Conservation (phyloP, 53 echinoderm and acorn worm species). For the Apostichopus leukothele region DNA sequence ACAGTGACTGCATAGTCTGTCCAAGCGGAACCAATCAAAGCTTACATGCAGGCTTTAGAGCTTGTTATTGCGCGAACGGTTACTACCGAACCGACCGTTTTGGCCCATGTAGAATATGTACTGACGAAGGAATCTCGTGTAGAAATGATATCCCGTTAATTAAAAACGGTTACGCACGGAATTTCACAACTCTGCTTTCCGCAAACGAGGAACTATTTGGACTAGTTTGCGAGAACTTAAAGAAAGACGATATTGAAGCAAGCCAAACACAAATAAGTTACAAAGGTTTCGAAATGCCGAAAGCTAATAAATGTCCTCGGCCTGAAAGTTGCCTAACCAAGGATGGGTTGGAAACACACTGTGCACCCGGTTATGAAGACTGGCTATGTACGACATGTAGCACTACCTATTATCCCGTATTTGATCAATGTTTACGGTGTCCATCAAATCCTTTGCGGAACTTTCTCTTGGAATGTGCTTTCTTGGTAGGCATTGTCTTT, state of each 20-base stretch:
- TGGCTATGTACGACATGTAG: constrained; percentile 4
- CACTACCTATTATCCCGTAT: background rate
- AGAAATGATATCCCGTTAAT: background rate
- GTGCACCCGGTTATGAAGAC: background rate
- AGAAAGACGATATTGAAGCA: background rate
- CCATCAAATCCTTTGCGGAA: background rate
- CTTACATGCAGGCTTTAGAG: constrained; percentile 24
- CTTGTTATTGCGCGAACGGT: constrained; percentile 4
- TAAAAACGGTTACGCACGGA: background rate
- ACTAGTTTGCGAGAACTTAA: background rate
- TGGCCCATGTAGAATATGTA: constrained; percentile 5
- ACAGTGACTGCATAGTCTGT: constrained; percentile 6
- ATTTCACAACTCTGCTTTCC: background rate
- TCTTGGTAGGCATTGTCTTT: background rate
- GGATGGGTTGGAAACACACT: constrained; percentile 11
- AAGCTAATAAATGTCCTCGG: constrained; percentile 9
- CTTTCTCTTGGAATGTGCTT: background rate
- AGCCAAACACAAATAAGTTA: background rate
- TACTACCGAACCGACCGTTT: constrained; percentile 32
- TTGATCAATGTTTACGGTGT: constrained; percentile 9
- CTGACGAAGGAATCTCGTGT: constrained; percentile 4
- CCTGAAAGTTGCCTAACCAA: constrained; percentile 3
- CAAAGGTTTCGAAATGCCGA: background rate
- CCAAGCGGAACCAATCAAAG: constrained; percentile 24
- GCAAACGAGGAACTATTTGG: background rate